Percentiles rank a stretch among this genome's conserved stretches.
Conservation (phyloP, 2,888 invertebrate genomes). For the Dicyrtomina minuta region DNA sequence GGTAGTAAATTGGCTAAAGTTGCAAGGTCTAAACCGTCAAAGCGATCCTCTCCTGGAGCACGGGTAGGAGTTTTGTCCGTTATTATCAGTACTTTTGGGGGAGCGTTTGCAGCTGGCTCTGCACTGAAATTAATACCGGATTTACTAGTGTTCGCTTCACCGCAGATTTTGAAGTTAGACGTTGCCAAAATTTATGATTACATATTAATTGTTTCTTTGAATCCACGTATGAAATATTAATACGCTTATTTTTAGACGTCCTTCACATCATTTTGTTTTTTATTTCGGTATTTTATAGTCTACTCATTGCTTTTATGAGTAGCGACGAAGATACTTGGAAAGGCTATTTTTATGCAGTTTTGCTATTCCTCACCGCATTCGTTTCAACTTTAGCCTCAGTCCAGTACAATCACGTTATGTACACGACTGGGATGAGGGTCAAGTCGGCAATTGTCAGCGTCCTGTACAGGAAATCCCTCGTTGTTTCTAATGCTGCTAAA, state of each 20-base stretch:
- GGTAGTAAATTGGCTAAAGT: slow-evolving; percentile 30
- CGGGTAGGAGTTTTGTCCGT: slow-evolving; percentile 73
- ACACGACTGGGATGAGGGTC: slow-evolving; percentile 62
- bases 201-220: no score
- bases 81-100: slow-evolving; percentile 81
- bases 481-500: slow-evolving; percentile 46
- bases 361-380: slow-evolving; percentile 60
- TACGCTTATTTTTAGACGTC: no score
- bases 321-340: slow-evolving; percentile 58
- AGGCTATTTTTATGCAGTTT: slow-evolving; percentile 62
- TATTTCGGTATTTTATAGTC: neutral
- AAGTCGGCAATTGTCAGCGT: slow-evolving; percentile 61
- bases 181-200: no score
- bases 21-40: no score
- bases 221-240: no score
- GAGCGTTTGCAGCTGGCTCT: slow-evolving; percentile 81
- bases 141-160: slow-evolving; percentile 82
- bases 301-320: slow-evolving; percentile 1
- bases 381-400: slow-evolving; percentile 61
- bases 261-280: neutral
- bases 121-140: slow-evolving; percentile 81
- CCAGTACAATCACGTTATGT: slow-evolving; percentile 62
- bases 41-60: no score
- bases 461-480: slow-evolving; percentile 61
- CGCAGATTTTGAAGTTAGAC: slow-evolving; percentile 78